A percentile compares a stretch with the other conserved stretches of the same genome.
These are phyloP conservation scores for Mormyrops boulengeri DNA, from an alignment of 2,797 vertebrate genomes.

Conservation along the genomic window DNA sequence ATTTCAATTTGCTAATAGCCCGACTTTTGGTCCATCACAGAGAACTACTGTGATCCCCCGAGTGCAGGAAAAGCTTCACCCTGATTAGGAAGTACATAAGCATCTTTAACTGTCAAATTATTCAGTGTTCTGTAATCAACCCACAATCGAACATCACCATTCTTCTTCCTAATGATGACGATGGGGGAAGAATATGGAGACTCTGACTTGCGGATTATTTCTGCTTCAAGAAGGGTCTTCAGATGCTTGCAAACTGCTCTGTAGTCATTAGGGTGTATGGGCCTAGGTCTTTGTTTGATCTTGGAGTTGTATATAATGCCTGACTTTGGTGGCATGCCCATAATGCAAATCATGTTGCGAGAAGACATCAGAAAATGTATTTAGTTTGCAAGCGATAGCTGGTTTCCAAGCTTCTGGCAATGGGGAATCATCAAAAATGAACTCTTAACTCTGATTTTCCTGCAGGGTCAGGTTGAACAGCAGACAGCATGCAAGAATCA, in stretches of 20 bases:
- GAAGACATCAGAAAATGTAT: conserved; percentile 12
- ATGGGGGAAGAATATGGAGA: background rate
- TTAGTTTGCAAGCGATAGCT: conserved; percentile 9
- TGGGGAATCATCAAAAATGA: conserved; percentile 3
- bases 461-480: background rate
- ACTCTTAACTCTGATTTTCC: background rate
- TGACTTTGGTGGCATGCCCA: background rate
- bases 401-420: conserved; percentile 16
- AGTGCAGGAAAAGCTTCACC: background rate
- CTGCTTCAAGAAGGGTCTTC: background rate
- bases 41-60: background rate
- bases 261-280: conserved; percentile 8
- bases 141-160: background rate
- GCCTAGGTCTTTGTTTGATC: background rate
- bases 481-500: background rate
- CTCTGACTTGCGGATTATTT: background rate
- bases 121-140: background rate
- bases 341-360: background rate
- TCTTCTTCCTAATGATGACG: background rate
- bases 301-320: background rate
- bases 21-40: background rate
- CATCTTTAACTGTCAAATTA: background rate
- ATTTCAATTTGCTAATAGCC: background rate
- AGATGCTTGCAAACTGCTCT: background rate
- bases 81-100: background rate